phyloP scores from a whole-genome alignment of 2,888 invertebrate genomes.

The Gasteruption jaculator region DNA sequence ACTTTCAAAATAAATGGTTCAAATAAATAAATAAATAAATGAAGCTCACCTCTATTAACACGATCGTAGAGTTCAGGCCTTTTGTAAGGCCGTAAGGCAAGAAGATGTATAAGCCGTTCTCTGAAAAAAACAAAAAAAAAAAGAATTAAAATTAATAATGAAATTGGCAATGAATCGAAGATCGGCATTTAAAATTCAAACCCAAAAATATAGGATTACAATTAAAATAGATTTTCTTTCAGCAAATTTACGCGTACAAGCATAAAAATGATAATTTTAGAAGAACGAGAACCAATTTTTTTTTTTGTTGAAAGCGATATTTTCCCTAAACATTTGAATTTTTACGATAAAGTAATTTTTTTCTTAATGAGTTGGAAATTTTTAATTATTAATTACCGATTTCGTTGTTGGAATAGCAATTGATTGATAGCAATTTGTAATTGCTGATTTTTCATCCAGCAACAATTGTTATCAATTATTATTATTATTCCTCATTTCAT shows the following conservation, averaged over 20 bases:
- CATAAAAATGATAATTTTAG: neutral
- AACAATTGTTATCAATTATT: too few relatives aligned
- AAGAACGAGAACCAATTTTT: too few relatives aligned
- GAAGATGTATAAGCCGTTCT: slow-evolving; percentile 89
- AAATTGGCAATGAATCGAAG: neutral
- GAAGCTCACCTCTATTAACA: slow-evolving; percentile 65
- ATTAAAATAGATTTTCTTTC: slow-evolving; percentile 4
- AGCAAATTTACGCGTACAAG: slow-evolving; percentile 1
- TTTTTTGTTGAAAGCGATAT: too few relatives aligned
- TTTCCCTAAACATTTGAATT: too few relatives aligned
- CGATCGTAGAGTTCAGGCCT: slow-evolving; percentile 85
- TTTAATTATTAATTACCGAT: too few relatives aligned
- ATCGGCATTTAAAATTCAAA: neutral
- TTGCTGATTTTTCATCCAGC: too few relatives aligned
- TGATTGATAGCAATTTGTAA: too few relatives aligned
- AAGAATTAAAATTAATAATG: neutral
- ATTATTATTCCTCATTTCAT: too few relatives aligned
- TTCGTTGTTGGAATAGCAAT: too few relatives aligned
- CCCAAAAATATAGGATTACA: slow-evolving; percentile 6
- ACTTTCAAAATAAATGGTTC: neutral
- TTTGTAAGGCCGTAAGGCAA: slow-evolving; percentile 90
- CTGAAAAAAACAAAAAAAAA: slow-evolving; percentile 57
- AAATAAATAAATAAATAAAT: neutral
- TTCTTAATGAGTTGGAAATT: too few relatives aligned
- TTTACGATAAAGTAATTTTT: too few relatives aligned